Evolutionary conservation across 2,797 vertebrate species (phyloP).

Genomic region (Adelosebastes latens): DNA sequence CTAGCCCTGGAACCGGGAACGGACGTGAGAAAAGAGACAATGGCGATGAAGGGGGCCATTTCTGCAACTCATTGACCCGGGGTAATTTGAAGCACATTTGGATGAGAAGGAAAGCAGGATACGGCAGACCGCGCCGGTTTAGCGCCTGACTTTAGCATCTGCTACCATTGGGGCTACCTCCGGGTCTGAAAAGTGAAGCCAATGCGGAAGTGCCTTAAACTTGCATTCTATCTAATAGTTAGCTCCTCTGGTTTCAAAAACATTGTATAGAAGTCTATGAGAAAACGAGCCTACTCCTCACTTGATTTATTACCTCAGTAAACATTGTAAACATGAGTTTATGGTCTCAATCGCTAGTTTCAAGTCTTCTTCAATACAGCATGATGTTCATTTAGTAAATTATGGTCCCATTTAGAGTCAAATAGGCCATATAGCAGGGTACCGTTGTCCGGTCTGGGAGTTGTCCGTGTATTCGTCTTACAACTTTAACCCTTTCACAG

Average conservation of each 20-base stretch:
- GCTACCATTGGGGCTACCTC: neutral
- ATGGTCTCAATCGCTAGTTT: neutral
- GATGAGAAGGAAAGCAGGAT: conserved; percentile 61
- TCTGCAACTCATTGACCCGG: conserved; percentile 41
- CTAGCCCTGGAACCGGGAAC: conserved; percentile 32
- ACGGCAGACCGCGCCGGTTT: conserved; percentile 20
- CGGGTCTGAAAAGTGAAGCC: neutral
- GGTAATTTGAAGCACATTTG: conserved; percentile 68
- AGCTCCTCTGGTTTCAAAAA: neutral
- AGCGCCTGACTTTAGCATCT: conserved; percentile 10
- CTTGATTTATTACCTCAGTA: neutral
- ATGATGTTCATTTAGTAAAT: too few species aligned
- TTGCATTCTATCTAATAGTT: neutral
- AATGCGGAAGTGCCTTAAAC: neutral
- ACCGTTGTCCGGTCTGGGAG: too few species aligned
- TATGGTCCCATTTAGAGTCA: too few species aligned
- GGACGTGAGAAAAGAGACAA: conserved; percentile 34
- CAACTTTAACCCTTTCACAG: too few species aligned
- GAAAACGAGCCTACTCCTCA: neutral
- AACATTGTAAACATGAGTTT: neutral
- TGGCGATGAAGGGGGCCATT: conserved; percentile 28
- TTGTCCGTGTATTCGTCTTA: too few species aligned
- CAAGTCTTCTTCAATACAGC: too few species aligned
- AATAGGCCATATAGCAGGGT: too few species aligned
- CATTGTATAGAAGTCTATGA: neutral